Conservation (phyloP, 2,888 invertebrate genomes). For the Tanytarsus gracilentus region DNA sequence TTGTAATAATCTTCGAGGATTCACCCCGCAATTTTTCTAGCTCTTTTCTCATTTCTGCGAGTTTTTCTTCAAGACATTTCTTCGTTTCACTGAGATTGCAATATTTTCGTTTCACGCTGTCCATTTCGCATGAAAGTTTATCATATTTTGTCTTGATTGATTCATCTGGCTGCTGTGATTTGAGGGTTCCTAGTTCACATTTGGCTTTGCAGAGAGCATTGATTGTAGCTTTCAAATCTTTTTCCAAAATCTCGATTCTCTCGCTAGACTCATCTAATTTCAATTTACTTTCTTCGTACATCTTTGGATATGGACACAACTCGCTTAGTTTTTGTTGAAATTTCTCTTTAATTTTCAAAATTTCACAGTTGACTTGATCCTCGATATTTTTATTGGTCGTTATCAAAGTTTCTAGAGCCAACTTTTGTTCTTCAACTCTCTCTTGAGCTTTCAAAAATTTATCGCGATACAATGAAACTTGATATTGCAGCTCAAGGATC, state of each 20-base stretch:
- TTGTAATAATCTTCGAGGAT: slow-evolving; percentile 37
- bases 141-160: slow-evolving; percentile 38
- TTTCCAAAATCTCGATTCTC: slow-evolving; percentile 36
- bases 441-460: slow-evolving; percentile 40
- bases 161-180: slow-evolving; percentile 38
- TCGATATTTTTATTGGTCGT: slow-evolving; percentile 38
- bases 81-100: slow-evolving; percentile 1
- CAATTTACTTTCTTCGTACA: slow-evolving; percentile 37
- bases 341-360: slow-evolving; percentile 36
- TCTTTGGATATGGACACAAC: slow-evolving; percentile 37
- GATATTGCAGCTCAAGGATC: slow-evolving; percentile 38
- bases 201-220: slow-evolving; percentile 31
- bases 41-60: slow-evolving; percentile 33
- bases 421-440: slow-evolving; percentile 39
- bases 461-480: slow-evolving; percentile 37
- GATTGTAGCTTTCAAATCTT: slow-evolving; percentile 36
- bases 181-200: slow-evolving; percentile 39
- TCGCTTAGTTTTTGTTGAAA: slow-evolving; percentile 38
- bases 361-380: slow-evolving; percentile 39
- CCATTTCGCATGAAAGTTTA: slow-evolving; percentile 29
- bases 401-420: slow-evolving; percentile 38
- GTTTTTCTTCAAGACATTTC: slow-evolving; percentile 10
- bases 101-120: neutral
- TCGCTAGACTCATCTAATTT: slow-evolving; percentile 37
- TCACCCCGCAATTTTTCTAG: slow-evolving; percentile 35